Evolutionary conservation across 1,140 invertebrate genomes (phyloP).

Genomic region (Sinella curviseta): DNA sequence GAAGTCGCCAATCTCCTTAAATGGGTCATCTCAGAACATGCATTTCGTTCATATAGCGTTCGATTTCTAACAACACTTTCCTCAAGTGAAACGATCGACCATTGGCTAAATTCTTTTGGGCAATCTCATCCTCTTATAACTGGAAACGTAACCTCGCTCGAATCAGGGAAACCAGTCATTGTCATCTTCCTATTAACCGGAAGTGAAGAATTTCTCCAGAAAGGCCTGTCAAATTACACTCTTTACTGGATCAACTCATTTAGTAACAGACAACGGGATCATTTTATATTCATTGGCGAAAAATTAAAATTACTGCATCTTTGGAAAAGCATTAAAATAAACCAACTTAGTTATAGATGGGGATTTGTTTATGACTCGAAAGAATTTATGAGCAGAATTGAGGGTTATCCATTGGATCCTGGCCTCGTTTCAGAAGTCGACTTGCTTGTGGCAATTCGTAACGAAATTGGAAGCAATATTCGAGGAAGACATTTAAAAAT

Average conservation of each 20-base stretch:
- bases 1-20: too few species aligned
- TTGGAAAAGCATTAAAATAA: neutral
- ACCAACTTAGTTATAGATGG: neutral
- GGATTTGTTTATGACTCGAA: neutral
- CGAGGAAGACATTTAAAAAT: neutral
- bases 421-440: neutral
- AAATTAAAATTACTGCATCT: neutral
- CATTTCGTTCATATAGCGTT: too few species aligned
- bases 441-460: neutral
- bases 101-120: neutral
- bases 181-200: too few species aligned
- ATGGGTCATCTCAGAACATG: too few species aligned
- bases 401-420: neutral
- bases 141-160: neutral
- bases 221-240: too few species aligned
- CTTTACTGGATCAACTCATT: too few species aligned
- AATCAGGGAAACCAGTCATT: neutral
- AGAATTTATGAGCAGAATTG: neutral
- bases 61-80: too few species aligned
- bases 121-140: neutral
- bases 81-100: too few species aligned
- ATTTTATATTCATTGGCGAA: conserved; percentile 2
- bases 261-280: neutral
- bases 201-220: too few species aligned
- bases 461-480: conserved; percentile 5